Percentiles rank a stretch among this genome's conserved stretches.
These are phyloP conservation scores for Palloptera scutellata DNA, from an alignment of 2,888 invertebrate species.

Conservation along the genomic window DNA sequence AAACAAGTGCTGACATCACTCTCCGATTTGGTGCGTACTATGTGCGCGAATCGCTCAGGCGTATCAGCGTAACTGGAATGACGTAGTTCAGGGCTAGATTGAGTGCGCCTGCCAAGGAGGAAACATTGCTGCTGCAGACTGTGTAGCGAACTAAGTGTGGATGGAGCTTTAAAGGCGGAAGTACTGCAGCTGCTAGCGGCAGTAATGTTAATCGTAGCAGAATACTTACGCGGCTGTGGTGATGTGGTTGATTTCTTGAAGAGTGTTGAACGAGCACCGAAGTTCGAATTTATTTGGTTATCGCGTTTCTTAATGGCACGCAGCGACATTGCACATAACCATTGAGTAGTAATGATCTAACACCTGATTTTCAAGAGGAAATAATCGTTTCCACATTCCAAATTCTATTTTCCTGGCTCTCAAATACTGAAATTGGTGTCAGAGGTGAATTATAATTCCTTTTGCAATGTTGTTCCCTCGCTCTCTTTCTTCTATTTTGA, in stretches of 20 bases:
- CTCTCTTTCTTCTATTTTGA: too few relatives aligned
- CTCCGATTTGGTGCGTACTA: constrained; percentile 60
- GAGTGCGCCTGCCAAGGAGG: constrained; percentile 47
- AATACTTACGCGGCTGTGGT: constrained; percentile 25
- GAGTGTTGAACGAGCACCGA: constrained; percentile 34
- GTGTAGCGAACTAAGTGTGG: constrained; percentile 29
- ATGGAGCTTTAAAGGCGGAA: constrained; percentile 32
- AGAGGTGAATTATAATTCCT: too few relatives aligned
- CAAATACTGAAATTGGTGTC: too few relatives aligned
- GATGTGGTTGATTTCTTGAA: constrained; percentile 31
- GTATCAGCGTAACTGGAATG: constrained; percentile 33
- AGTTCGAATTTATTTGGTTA: constrained; percentile 38
- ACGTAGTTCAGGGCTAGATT: constrained; percentile 51
- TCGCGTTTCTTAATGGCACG: constrained; percentile 63
- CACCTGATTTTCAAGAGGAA: too few relatives aligned
- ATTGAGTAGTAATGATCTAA: too few relatives aligned
- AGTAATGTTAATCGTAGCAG: constrained; percentile 20
- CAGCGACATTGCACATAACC: constrained; percentile 57
- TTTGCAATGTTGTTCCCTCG: too few relatives aligned
- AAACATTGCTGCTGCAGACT: constrained; percentile 43
- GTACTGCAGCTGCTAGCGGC: constrained; percentile 34
- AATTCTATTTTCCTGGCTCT: too few relatives aligned
- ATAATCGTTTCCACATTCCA: too few relatives aligned
- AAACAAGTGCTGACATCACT: constrained; percentile 53
- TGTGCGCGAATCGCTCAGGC: constrained; percentile 39